A percentile compares a stretch with the other conserved stretches of the same genome.
Conservation (phyloP, 2,113 vertebrate genomes). For the Pedionomus torquatus region DNA sequence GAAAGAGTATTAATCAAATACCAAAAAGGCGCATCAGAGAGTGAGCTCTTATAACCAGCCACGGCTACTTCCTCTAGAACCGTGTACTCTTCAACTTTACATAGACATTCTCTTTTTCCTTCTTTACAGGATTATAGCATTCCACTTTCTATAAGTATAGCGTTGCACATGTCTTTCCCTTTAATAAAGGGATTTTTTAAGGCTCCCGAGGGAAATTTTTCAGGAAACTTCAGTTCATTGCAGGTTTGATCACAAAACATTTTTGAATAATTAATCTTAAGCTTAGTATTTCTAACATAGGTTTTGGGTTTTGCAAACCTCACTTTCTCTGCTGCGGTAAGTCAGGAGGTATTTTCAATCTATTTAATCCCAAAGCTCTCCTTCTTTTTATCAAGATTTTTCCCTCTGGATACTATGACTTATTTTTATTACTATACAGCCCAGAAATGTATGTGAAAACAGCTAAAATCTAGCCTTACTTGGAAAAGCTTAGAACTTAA, state of each 20-base stretch:
- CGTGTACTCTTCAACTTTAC: not conserved
- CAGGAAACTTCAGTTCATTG: not conserved
- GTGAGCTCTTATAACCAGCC: not conserved
- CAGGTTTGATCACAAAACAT: not conserved
- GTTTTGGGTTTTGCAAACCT: not conserved
- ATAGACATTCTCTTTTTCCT: not conserved
- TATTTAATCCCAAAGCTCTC: not conserved
- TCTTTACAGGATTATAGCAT: not conserved
- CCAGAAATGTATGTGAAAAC: not conserved
- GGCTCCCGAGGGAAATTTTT: not conserved
- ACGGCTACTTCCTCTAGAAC: not conserved
- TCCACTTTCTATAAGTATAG: not conserved
- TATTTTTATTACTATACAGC: not conserved
- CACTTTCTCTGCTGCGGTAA: not conserved
- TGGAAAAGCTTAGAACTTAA: not conserved
- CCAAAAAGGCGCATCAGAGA: not conserved
- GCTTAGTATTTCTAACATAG: not conserved
- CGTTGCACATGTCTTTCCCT: not conserved
- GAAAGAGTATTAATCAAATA: not conserved
- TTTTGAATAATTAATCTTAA: slow-evolving; percentile 25
- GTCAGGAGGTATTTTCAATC: not conserved
- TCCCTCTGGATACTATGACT: not conserved
- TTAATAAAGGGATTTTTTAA: not conserved
- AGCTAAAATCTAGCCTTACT: not conserved
- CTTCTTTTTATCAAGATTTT: not conserved